phyloP scores from a whole-genome alignment of 2,113 vertebrate species.

The Xenopus laevis region DNA sequence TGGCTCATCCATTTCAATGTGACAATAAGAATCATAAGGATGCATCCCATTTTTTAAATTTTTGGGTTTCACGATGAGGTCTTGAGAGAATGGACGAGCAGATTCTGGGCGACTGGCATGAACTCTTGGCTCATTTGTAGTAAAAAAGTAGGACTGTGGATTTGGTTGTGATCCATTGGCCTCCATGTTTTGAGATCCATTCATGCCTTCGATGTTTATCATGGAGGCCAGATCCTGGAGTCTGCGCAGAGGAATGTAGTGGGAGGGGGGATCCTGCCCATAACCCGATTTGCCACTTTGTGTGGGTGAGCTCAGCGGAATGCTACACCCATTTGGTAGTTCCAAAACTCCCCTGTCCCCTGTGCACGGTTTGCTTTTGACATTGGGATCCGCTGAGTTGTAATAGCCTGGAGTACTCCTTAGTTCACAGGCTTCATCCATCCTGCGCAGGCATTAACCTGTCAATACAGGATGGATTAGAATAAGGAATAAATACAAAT shows the following conservation, averaged over 20 bases:
- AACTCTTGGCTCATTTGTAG: conserved; percentile 49
- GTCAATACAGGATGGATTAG: conserved; percentile 42
- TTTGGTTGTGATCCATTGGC: conserved; percentile 1
- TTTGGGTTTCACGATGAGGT: conserved; percentile 54
- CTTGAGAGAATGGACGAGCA: conserved; percentile 56
- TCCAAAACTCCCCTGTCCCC: conserved; percentile 65
- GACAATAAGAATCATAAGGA: conserved; percentile 2
- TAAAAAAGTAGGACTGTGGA: conserved; percentile 47
- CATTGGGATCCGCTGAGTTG: conserved; percentile 69
- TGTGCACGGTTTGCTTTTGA: conserved; percentile 65
- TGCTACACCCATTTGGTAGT: conserved; percentile 58
- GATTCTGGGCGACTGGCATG: conserved; percentile 54
- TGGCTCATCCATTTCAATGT: background rate
- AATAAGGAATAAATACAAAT: conserved; percentile 35
- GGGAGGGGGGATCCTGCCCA: conserved; percentile 68
- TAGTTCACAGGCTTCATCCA: conserved; percentile 79
- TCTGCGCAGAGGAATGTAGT: conserved; percentile 79
- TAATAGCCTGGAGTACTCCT: conserved; percentile 68
- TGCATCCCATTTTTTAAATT: conserved; percentile 29
- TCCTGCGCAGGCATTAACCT: conserved; percentile 73
- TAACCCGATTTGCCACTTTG: conserved; percentile 62
- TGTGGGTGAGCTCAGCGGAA: conserved; percentile 65
- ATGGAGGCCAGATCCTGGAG: conserved; percentile 84
- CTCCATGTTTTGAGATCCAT: conserved; percentile 61
- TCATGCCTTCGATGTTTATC: conserved; percentile 76